These are phyloP conservation scores for Stratiomys singularior DNA, from an alignment of 2,888 invertebrate species.

Conservation along the genomic window DNA sequence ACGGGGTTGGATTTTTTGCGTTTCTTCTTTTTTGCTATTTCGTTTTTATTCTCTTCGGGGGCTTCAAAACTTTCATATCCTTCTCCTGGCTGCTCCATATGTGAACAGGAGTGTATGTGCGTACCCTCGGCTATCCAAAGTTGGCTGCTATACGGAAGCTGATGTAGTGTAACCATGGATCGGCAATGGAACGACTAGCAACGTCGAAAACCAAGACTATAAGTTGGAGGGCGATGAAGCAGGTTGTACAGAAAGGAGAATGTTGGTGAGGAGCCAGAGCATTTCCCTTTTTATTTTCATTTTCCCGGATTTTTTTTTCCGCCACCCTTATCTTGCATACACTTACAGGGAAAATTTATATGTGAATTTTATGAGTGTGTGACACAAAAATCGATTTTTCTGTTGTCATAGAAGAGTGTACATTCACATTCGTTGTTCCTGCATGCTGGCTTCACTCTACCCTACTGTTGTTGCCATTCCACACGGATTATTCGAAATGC, in stretches of 20 bases:
- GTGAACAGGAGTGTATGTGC: conserved; percentile 37
- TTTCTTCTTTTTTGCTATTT: conserved; percentile 39
- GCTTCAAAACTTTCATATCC: conserved; percentile 37
- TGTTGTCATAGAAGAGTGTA: conserved; percentile 56
- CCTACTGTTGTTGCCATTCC: neutral
- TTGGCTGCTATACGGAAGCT: neutral
- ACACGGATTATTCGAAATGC: neutral
- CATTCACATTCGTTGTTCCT: conserved; percentile 18
- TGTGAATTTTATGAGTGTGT: conserved; percentile 56
- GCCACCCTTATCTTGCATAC: conserved; percentile 52
- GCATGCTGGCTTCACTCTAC: neutral
- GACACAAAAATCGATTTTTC: conserved; percentile 57
- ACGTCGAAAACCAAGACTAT: neutral
- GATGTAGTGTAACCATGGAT: conserved; percentile 34
- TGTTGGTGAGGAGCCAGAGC: conserved; percentile 1
- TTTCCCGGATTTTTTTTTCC: conserved; percentile 51
- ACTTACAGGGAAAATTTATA: conserved; percentile 49
- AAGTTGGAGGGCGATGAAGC: neutral
- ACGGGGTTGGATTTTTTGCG: conserved; percentile 50
- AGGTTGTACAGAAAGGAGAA: neutral
- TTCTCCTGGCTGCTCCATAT: conserved; percentile 34
- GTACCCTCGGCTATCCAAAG: conserved; percentile 11
- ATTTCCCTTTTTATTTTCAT: conserved; percentile 47
- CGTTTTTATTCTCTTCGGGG: conserved; percentile 37
- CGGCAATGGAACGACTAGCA: conserved; percentile 14